Evolutionary conservation across 2,888 invertebrate genomes (phyloP).

Genomic region (Andrena chrysosceles): DNA sequence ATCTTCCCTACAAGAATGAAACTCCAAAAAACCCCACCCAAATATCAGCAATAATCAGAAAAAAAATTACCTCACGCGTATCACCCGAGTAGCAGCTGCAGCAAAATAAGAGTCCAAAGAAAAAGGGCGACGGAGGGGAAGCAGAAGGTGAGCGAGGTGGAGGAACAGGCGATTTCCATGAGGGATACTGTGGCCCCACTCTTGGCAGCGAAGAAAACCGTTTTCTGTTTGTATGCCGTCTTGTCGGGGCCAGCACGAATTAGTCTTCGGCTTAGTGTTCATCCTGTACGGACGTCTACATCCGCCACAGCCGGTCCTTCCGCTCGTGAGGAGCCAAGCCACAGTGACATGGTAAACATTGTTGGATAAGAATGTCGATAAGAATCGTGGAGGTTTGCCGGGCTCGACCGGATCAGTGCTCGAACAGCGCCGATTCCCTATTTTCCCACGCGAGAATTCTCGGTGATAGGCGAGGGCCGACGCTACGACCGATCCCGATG

Average conservation of each 20-base stretch:
- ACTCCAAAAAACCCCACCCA: no score
- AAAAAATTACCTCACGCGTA: neutral
- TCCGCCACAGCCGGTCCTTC: neutral
- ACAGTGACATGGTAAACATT: slow-evolving; percentile 18
- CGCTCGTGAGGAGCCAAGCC: neutral
- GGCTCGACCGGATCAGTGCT: no score
- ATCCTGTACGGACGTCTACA: neutral
- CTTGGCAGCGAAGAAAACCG: slow-evolving; percentile 9
- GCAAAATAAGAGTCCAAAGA: neutral
- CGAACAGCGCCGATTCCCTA: no score
- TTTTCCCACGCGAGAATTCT: no score
- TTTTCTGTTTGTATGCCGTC: slow-evolving; percentile 35
- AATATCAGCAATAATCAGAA: neutral
- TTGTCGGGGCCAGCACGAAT: neutral
- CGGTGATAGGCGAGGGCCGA: no score
- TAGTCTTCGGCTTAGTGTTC: slow-evolving; percentile 38
- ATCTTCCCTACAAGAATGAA: no score
- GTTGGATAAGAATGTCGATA: no score
- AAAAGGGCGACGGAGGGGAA: neutral
- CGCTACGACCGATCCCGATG: no score
- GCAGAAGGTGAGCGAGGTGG: neutral
- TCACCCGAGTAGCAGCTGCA: no score
- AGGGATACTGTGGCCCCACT: slow-evolving; percentile 16
- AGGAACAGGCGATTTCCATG: neutral
- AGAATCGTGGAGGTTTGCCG: no score